Conservation (phyloP, 2,113 vertebrate species). For the Tenebrosternarchus preto region DNA sequence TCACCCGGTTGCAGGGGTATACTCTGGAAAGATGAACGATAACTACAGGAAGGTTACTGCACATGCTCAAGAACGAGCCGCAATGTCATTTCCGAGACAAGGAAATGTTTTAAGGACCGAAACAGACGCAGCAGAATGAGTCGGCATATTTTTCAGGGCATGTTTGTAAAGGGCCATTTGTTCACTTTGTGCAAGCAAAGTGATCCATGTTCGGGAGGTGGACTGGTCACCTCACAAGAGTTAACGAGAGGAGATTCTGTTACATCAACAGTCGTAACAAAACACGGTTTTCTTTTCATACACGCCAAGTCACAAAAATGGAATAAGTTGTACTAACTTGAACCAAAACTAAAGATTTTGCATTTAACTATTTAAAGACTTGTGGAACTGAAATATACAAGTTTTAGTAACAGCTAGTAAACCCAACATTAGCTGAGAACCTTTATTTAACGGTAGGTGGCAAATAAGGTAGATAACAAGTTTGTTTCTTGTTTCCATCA, state of each 20-base stretch:
- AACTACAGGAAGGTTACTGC: neutral
- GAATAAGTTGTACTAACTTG: slow-evolving; percentile 1
- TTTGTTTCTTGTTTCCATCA: neutral
- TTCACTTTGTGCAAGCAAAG: slow-evolving; percentile 13
- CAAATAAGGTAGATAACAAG: neutral
- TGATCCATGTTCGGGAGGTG: slow-evolving; percentile 12
- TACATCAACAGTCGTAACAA: slow-evolving; percentile 12
- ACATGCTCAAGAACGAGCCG: neutral
- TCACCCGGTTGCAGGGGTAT: slow-evolving; percentile 70
- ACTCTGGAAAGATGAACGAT: slow-evolving; percentile 48
- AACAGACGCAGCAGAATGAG: neutral
- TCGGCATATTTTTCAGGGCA: slow-evolving; percentile 16
- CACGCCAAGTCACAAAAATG: neutral
- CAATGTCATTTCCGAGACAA: neutral
- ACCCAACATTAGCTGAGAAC: neutral
- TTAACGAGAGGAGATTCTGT: neutral
- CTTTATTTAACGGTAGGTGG: neutral
- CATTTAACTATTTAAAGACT: neutral
- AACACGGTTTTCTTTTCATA: slow-evolving; percentile 3
- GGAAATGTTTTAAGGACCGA: slow-evolving; percentile 16
- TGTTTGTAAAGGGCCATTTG: slow-evolving; percentile 27
- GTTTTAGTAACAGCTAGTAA: neutral
- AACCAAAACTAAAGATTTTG: slow-evolving; percentile 1
- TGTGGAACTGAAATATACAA: neutral
- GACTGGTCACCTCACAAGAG: neutral